These are phyloP conservation scores for Serranus cabrilla DNA, from an alignment of 2,797 vertebrate species.

Conservation along the genomic window DNA sequence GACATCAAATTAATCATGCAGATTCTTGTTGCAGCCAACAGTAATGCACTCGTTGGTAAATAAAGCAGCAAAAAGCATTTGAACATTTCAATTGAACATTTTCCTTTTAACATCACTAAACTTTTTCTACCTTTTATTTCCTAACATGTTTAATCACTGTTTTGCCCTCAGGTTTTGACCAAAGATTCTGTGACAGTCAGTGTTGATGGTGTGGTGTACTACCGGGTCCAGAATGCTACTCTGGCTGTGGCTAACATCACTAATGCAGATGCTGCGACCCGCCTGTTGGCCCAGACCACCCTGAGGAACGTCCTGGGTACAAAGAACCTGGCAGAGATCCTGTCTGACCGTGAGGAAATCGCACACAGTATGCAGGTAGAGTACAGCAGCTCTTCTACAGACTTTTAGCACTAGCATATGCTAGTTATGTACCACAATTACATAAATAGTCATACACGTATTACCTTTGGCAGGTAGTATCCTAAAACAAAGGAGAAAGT, in stretches of 20 bases:
- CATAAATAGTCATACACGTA: too few relatives aligned
- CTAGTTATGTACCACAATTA: too few relatives aligned
- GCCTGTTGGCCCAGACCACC: slow-evolving; percentile 95
- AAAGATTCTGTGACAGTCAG: slow-evolving; percentile 96
- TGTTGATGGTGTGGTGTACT: slow-evolving; percentile 96
- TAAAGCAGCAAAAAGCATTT: not conserved
- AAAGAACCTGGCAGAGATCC: slow-evolving; percentile 96
- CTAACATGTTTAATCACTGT: not conserved
- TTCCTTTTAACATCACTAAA: not conserved
- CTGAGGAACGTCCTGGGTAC: slow-evolving; percentile 96
- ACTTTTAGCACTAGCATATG: not conserved
- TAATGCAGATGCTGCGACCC: slow-evolving; percentile 93
- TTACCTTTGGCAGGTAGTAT: too few relatives aligned
- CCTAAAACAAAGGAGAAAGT: too few relatives aligned
- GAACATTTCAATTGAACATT: not conserved
- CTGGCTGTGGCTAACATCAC: slow-evolving; percentile 96
- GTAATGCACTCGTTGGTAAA: not conserved
- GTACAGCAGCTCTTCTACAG: not conserved
- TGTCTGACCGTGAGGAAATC: slow-evolving; percentile 96
- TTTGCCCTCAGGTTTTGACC: slow-evolving; percentile 89
- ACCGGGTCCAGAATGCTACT: slow-evolving; percentile 94
- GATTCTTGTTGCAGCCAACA: not conserved
- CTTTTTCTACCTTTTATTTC: not conserved
- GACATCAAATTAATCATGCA: slow-evolving; percentile 5
- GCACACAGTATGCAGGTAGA: slow-evolving; percentile 96